Base-by-base conservation (phyloP, 2,113 vertebrate species). In the Mus spicilegus region DNA sequence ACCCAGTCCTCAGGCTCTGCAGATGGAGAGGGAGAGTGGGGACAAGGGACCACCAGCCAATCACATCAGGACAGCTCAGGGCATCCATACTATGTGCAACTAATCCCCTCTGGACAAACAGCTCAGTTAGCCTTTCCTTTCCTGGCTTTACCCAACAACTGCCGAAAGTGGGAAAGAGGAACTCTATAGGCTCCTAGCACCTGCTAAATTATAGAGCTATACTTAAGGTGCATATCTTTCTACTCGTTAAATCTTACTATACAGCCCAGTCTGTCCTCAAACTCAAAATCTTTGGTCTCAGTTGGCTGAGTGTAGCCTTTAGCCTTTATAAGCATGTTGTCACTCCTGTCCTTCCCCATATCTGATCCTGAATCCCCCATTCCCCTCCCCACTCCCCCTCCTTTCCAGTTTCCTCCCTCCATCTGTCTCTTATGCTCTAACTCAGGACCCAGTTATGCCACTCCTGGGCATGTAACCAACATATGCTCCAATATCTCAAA, bases 91-190 rank as follows among this genome's bases (percentile, higher is more conserved):
- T 91, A 95, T 86, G 78, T 39, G 28, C 80, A 91, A 91, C 91
- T 89, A 95, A 97, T 97, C 91, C 46, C 24, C n/a, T 42, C n/a
- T 19, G 14, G n/a, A 63, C 81, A 84, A 58, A 63, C 56, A 63
- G n/a, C 51, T n/a, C 51, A 87, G 51, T 73, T 81, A 19, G 72
- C 69, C 80, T 67, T 90, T 69, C n/a, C 84, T 94, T 46, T 42
- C 65, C 77, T 3, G 95, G 89, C 65, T 95, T 93, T 97, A 91
- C 95, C 85, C 93, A 92, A 94, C 89, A 96, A 97, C 91, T 96
- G 70, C 91, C 95, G 94, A 84, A 92, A 80, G 54, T 30, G 42
- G 91, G 85, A 96, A 61, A 84, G 90, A 51, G 92, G n/a, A n/a
- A 54, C 82, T 78, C 87, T 95, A 78, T 61, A 91, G 42, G 65